Evolutionary conservation across 2,113 vertebrate species (phyloP).

Genomic region (Peucedramus taeniatus): DNA sequence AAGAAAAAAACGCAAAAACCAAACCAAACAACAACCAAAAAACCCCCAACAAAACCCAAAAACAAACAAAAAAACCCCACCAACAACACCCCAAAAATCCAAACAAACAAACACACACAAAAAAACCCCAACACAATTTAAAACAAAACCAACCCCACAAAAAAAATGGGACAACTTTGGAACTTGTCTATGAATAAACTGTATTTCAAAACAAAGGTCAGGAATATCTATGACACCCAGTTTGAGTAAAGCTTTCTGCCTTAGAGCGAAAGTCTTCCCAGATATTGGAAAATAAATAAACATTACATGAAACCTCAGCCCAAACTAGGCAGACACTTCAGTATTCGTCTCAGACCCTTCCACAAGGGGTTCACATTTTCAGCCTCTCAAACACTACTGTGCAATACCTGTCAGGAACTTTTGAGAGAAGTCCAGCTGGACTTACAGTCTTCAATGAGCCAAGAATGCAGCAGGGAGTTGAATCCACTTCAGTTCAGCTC

Average conservation of each 20-base stretch:
- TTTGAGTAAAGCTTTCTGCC: background rate
- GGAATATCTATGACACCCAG: accelerated
- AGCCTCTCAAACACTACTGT: background rate
- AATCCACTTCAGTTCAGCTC: background rate
- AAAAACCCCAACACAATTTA: background rate
- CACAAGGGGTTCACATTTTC: background rate
- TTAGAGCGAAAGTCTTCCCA: background rate
- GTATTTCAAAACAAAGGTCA: background rate
- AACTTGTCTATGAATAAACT: background rate
- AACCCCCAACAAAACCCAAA: accelerated
- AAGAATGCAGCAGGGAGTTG: background rate
- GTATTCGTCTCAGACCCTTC: background rate
- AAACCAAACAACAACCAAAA: background rate
- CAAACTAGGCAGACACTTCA: background rate
- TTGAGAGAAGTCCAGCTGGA: background rate
- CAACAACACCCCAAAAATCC: background rate
- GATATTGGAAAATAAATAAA: background rate
- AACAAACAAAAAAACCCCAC: accelerated
- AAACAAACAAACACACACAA: background rate
- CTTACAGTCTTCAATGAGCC: background rate
- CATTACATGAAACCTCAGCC: background rate
- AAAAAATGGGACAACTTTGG: background rate
- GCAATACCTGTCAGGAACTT: background rate
- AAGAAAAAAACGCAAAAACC: background rate
- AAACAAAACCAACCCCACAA: background rate